Conservation (phyloP, 1,140 invertebrate genomes). For the Condylostylus longicornis region DNA sequence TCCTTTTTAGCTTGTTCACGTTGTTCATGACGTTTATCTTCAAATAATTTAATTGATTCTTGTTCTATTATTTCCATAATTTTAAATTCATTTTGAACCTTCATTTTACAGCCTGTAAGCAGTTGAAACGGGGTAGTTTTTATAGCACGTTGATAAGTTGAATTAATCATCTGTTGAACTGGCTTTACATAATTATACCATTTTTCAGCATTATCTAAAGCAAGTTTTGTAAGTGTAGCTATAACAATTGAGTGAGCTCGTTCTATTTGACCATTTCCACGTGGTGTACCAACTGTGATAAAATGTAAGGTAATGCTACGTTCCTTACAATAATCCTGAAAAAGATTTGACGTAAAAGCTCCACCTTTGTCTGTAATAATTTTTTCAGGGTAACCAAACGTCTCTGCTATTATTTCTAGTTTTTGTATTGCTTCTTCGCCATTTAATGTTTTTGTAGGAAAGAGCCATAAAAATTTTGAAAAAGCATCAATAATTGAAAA, state of each 20-base stretch:
- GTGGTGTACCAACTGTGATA: conserved; percentile 17
- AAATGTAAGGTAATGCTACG: conserved; percentile 13
- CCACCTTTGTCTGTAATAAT: conserved; percentile 8
- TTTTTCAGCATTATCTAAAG: too few relatives aligned
- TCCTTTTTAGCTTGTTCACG: not conserved
- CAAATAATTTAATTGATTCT: not conserved
- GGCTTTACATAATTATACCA: conserved; percentile 7
- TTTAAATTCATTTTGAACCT: not conserved
- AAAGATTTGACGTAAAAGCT: conserved; percentile 6
- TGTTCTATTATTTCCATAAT: not conserved
- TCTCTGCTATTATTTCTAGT: conserved; percentile 12
- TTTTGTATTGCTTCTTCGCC: conserved; percentile 6
- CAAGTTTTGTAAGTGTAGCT: conserved; percentile 12
- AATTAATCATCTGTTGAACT: conserved; percentile 9
- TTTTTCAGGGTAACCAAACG: conserved; percentile 8
- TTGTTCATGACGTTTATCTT: not conserved
- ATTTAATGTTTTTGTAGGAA: conserved; percentile 12
- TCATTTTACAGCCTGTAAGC: not conserved
- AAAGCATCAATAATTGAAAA: conserved; percentile 1
- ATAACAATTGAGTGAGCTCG: conserved; percentile 11
- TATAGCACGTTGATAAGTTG: not conserved
- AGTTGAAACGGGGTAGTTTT: not conserved
- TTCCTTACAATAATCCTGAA: conserved; percentile 7
- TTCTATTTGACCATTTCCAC: conserved; percentile 15
- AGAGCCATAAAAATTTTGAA: conserved; percentile 12